Evolutionary conservation across 1,140 invertebrate species (phyloP).

Genomic region (Onthophagus taurus): DNA sequence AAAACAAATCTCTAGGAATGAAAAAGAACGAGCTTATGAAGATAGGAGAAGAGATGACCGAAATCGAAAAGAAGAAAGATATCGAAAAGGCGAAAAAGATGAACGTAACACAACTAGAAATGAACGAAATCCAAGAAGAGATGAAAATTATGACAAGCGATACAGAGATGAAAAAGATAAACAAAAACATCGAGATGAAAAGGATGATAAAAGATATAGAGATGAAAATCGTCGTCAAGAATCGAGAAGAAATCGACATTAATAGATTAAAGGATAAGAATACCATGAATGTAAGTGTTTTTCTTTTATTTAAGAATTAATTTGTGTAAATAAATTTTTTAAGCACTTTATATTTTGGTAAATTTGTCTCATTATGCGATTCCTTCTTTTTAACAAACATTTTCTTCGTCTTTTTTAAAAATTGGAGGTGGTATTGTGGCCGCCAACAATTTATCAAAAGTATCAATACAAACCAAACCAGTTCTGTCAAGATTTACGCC

Average conservation of each 20-base stretch:
- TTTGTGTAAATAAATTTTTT: conserved; percentile 3
- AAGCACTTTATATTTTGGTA: conserved; percentile 4
- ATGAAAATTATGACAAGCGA: neutral
- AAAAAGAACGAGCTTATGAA: conserved; percentile 6
- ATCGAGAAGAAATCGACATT: no score
- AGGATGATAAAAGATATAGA: neutral
- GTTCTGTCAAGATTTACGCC: conserved; percentile 27
- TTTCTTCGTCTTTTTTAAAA: conserved; percentile 8
- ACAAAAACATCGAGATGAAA: no score
- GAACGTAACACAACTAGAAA: neutral
- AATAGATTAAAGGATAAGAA: conserved; percentile 1
- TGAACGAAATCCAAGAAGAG: no score
- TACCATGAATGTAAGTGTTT: conserved; percentile 2
- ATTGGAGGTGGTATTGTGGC: conserved; percentile 11
- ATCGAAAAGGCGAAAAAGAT: neutral
- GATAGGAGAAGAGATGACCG: conserved; percentile 10
- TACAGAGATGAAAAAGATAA: neutral
- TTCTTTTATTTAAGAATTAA: conserved; percentile 1
- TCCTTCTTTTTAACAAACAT: neutral
- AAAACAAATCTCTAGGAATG: conserved; percentile 3
- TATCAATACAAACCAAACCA: conserved; percentile 30
- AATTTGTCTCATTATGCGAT: neutral
- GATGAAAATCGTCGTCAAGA: no score
- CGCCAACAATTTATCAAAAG: conserved; percentile 27
- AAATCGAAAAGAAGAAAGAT: neutral